phyloP scores from a whole-genome alignment of 2,797 vertebrate species.

The Micropoecilia bifurca region DNA sequence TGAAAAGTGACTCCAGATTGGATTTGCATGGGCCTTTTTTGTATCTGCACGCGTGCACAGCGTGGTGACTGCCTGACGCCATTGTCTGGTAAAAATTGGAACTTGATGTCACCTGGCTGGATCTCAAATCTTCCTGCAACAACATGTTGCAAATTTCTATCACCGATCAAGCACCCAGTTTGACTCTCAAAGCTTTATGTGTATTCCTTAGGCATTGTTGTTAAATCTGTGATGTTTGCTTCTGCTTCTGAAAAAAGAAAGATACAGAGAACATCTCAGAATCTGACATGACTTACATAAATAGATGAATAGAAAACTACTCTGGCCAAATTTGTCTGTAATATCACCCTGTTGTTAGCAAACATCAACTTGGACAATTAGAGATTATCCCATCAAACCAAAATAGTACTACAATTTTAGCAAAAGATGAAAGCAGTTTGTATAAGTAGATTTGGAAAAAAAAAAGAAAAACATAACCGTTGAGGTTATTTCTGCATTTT shows the following conservation, averaged over 20 bases:
- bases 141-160: background rate
- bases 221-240: background rate
- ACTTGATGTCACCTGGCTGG: background rate
- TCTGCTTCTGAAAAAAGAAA: background rate
- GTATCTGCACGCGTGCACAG: background rate
- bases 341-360: background rate
- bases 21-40: conserved; percentile 8
- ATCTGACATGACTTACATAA: background rate
- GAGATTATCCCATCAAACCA: background rate
- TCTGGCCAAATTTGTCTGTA: background rate
- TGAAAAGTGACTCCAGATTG: conserved; percentile 27
- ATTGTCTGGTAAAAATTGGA: conserved; percentile 9
- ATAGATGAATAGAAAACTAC: background rate
- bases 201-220: background rate
- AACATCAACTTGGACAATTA: background rate
- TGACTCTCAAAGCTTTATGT: background rate
- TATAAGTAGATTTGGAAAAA: background rate
- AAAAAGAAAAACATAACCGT: background rate
- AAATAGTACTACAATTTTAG: background rate
- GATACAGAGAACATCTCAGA: background rate
- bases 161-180: background rate
- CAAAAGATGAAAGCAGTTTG: background rate
- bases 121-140: background rate
- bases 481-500: background rate
- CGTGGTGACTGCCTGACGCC: background rate